A percentile compares a stretch with the other conserved stretches of the same genome.
These are phyloP conservation scores for Phodopus roborovskii DNA, from an alignment of 2,113 vertebrate genomes.

Conservation along the genomic window DNA sequence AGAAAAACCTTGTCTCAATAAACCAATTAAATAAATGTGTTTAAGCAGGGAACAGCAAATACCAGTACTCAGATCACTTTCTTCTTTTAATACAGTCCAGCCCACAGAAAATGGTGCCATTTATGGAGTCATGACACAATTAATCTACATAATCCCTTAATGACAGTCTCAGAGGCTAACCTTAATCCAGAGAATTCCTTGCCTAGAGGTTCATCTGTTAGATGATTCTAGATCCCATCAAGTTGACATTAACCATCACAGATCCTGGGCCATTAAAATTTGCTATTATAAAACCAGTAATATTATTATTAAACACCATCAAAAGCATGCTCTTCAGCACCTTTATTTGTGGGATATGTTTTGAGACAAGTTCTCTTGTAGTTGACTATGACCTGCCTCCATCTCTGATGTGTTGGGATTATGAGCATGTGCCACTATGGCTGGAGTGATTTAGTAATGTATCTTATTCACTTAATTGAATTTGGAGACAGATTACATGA, in stretches of 20 bases:
- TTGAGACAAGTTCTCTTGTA: background rate
- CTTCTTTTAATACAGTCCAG: background rate
- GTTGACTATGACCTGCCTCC: background rate
- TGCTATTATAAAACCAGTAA: background rate
- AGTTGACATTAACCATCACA: background rate
- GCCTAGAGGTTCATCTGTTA: background rate
- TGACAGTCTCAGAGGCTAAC: background rate
- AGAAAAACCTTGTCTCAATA: too few relatives aligned
- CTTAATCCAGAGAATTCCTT: background rate
- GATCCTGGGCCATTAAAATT: background rate
- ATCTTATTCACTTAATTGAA: background rate
- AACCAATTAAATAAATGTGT: too few relatives aligned
- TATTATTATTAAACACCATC: background rate
- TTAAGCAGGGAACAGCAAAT: background rate
- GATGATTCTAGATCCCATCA: background rate
- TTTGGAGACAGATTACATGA: background rate
- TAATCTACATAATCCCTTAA: background rate
- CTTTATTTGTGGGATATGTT: background rate
- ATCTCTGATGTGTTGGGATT: background rate
- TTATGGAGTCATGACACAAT: too few relatives aligned
- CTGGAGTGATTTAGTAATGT: background rate
- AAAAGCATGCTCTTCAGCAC: background rate
- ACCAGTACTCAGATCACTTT: background rate
- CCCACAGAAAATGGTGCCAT: background rate
- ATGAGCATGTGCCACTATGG: background rate